Evolutionary conservation across 2,113 vertebrate genomes (phyloP), one percentile per base, ranked within the genome.

Genomic region (Carollia perspicillata): DNA sequence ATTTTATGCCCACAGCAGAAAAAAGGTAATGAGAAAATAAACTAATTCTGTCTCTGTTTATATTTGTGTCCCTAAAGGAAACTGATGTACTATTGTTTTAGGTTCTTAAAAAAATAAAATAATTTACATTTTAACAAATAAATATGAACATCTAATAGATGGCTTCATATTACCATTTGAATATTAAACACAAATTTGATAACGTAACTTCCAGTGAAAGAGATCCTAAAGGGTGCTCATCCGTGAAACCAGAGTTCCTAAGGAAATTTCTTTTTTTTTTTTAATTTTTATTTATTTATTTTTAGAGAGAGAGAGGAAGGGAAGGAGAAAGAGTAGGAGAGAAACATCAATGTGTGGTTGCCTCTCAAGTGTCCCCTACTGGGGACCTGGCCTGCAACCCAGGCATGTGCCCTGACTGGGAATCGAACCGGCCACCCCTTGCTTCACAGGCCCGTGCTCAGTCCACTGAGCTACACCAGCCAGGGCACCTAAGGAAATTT

Each of bases 11-110:
- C 37, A 88, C 42, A 75, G 35, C 28, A 86, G 68, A 55, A 94
- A 92, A 92, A 95, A 66, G 11, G 28, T 14, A 83, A 58, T 77
- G 6, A 78, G 68, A 71, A 94, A 96, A 92, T 23, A 49, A 78
- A 89, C 66, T 77, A 53, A 90, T 94, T 92, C 35, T 89, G 8
- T 91, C 89, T 97, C 22, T 89, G 26, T 75, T 89, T 74, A 42
- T 71, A 74, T 16, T 69, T 89, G 13, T 65, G 85, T n/a, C 72
- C 44, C 77, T 68, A 68, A 86, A 93, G 5, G 20, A 88, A 89
- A 91, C 47, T 71, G 72, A 84, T 42, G 44, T 81, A 44, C 72
- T 93, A 93, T 14, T 66, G 17, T 81, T 66, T 94, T n/a, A 42
- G 23, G 11, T 55, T 81, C 51, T 89, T 86, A 60, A 1, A 91